These are phyloP conservation scores for Catostylus mosaicus DNA, from an alignment of 30 jellyfish, hydroid and myxozoan species.

Conservation along the genomic window DNA sequence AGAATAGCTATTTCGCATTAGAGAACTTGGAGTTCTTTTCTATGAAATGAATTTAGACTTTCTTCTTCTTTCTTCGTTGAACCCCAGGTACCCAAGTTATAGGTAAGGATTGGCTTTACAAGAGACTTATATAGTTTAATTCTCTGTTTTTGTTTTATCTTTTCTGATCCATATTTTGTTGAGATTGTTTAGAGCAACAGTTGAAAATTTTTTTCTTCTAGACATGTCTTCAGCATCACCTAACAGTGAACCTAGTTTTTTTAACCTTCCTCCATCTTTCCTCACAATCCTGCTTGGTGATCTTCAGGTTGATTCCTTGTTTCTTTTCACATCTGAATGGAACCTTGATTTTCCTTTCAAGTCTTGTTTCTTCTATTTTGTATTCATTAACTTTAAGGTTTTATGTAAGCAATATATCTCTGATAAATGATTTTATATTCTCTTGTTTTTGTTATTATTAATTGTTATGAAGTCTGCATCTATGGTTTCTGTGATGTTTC, in stretches of 20 bases:
- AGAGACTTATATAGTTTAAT: slow-evolving; percentile 21
- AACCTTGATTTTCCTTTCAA: slow-evolving; percentile 47
- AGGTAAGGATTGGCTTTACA: slow-evolving; percentile 22
- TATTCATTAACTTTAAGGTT: not conserved
- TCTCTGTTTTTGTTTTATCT: not conserved
- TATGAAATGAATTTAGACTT: slow-evolving; percentile 37
- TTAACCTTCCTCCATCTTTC: not conserved
- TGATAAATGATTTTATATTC: not conserved
- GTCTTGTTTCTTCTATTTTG: slow-evolving; percentile 45
- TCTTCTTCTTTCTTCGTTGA: slow-evolving; percentile 59
- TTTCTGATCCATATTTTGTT: not conserved
- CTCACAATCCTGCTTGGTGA: no score
- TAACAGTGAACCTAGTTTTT: not conserved
- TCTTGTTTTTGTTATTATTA: not conserved
- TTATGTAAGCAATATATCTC: not conserved
- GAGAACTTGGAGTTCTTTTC: slow-evolving; percentile 58
- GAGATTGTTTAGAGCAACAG: slow-evolving; percentile 3
- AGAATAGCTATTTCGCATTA: no score
- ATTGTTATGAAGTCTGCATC: not conserved
- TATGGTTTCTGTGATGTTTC: not conserved
- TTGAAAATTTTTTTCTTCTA: not conserved
- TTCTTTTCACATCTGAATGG: slow-evolving; percentile 65
- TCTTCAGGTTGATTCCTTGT: slow-evolving; percentile 46
- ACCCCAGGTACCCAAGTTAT: slow-evolving; percentile 41
- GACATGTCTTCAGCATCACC: not conserved